These are phyloP conservation scores for Cephus nigrinus DNA, from an alignment of 2,888 invertebrate species.

Conservation along the genomic window DNA sequence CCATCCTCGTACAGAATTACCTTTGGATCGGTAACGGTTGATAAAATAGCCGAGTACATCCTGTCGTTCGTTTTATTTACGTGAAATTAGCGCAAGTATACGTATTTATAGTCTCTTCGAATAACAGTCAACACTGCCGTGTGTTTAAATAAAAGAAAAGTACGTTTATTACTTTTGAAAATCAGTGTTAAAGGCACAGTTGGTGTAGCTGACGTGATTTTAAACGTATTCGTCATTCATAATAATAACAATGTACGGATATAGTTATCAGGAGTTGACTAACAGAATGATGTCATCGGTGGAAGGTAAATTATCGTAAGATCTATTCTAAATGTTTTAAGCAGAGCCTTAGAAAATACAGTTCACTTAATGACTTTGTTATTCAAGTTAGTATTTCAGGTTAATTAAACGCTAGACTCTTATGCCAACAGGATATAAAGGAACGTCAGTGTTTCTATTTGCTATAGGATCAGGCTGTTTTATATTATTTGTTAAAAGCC, in stretches of 20 bases:
- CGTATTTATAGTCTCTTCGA: background rate
- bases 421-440: background rate
- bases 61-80: background rate
- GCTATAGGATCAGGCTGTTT: background rate
- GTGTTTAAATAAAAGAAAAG: background rate
- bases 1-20: background rate
- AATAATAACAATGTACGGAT: slow-evolving; percentile 72
- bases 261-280: slow-evolving; percentile 76
- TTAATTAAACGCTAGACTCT: background rate
- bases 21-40: background rate
- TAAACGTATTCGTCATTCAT: background rate
- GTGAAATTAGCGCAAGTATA: background rate
- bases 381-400: background rate
- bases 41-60: background rate
- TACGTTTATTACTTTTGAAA: background rate
- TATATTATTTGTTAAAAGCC: background rate
- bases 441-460: background rate
- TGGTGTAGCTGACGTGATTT: background rate
- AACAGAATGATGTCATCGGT: slow-evolving; percentile 81
- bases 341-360: background rate
- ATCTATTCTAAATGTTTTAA: background rate
- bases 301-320: slow-evolving; percentile 72
- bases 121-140: background rate
- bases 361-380: background rate
- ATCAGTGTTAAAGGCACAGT: background rate